Conservation (phyloP, 1,140 invertebrate species). For the Lucilia cuprina region DNA sequence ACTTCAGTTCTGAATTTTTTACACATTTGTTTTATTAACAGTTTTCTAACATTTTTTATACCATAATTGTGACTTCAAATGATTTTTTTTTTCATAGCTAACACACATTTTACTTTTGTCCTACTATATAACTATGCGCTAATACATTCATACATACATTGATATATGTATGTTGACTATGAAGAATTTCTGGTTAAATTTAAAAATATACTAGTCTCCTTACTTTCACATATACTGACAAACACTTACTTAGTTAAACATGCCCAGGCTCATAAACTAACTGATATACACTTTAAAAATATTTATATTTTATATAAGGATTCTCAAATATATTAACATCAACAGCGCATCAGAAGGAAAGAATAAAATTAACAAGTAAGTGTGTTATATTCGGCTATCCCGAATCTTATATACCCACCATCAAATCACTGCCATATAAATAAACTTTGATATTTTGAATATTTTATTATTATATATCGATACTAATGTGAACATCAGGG, state of each 20-base stretch:
- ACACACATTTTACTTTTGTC: not conserved
- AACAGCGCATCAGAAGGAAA: not conserved
- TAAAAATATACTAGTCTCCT: not conserved
- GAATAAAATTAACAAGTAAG: not conserved
- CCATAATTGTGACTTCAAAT: not conserved
- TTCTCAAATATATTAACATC: not conserved
- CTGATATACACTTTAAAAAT: not conserved
- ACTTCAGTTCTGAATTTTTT: too few relatives aligned
- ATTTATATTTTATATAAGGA: not conserved
- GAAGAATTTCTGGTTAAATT: slow-evolving; percentile 6
- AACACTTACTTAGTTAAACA: not conserved
- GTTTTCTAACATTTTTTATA: not conserved
- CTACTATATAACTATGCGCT: not conserved
- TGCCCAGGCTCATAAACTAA: not conserved
- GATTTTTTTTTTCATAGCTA: not conserved
- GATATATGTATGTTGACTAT: not conserved
- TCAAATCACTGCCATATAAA: too few relatives aligned
- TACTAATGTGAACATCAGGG: too few relatives aligned
- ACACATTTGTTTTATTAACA: not conserved
- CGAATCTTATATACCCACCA: too few relatives aligned
- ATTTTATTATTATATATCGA: too few relatives aligned
- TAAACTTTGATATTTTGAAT: too few relatives aligned
- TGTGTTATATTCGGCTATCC: too few relatives aligned
- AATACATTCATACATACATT: too few relatives aligned
- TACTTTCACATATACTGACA: not conserved